A percentile compares a stretch with the other conserved stretches of the same genome.
Evolutionary conservation across 2,888 invertebrate species (phyloP).

Genomic region (Agelastica alni): DNA sequence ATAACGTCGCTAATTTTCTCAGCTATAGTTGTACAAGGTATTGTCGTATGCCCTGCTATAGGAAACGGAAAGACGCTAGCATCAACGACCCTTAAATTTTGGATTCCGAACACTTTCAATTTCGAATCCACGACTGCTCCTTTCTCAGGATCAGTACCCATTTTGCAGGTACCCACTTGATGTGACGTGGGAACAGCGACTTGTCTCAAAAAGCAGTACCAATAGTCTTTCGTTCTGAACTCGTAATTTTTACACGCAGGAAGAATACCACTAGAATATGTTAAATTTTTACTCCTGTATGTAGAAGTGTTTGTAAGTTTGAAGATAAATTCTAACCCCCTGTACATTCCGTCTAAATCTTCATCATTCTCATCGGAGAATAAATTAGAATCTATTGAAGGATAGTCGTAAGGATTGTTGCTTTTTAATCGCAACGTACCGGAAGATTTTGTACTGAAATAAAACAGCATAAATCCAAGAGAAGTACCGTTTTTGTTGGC

Average conservation of each 20-base stretch:
- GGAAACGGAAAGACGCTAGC: slow-evolving; percentile 68
- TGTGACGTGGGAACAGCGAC: slow-evolving; percentile 59
- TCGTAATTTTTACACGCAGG: slow-evolving; percentile 55
- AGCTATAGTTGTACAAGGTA: slow-evolving; percentile 69
- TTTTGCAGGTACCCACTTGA: slow-evolving; percentile 69
- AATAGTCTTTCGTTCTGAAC: slow-evolving; percentile 67
- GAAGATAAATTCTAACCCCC: slow-evolving; percentile 56
- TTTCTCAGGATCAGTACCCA: slow-evolving; percentile 65
- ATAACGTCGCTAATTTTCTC: slow-evolving; percentile 71
- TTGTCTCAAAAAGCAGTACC: slow-evolving; percentile 64
- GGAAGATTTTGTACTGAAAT: slow-evolving; percentile 48
- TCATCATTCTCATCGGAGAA: slow-evolving; percentile 56
- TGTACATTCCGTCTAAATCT: slow-evolving; percentile 60
- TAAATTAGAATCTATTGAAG: slow-evolving; percentile 70
- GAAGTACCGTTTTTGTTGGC: not conserved
- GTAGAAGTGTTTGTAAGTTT: slow-evolving; percentile 58
- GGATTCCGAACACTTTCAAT: slow-evolving; percentile 64
- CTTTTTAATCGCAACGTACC: slow-evolving; percentile 62
- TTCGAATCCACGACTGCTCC: slow-evolving; percentile 66
- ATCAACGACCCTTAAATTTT: slow-evolving; percentile 65
- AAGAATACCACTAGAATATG: slow-evolving; percentile 33
- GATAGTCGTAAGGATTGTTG: slow-evolving; percentile 47
- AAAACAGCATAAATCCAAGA: not conserved
- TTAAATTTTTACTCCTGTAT: slow-evolving; percentile 59
- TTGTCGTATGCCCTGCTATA: slow-evolving; percentile 68